Percentiles rank a stretch among this genome's conserved stretches.
These are phyloP conservation scores for Enteromius viviparus DNA, from an alignment of 2,797 vertebrate species.

Conservation along the genomic window DNA sequence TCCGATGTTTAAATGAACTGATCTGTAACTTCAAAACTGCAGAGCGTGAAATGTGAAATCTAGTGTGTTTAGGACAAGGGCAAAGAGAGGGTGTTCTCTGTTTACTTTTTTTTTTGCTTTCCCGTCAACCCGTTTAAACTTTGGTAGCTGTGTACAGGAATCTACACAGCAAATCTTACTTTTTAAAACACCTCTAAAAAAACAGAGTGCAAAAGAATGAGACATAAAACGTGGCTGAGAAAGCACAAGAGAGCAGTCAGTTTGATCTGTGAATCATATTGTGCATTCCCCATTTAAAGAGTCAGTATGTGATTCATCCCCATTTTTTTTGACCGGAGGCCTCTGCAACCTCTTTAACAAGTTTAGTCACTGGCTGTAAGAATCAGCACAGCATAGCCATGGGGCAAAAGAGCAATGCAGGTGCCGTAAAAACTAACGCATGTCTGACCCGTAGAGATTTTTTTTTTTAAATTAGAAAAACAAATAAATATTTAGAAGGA, in stretches of 20 bases:
- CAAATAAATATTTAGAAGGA: neutral
- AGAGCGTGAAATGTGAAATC: neutral
- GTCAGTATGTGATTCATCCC: slow-evolving; percentile 66
- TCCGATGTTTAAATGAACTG: slow-evolving; percentile 11
- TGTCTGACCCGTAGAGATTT: neutral
- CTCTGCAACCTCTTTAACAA: slow-evolving; percentile 20
- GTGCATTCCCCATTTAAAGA: slow-evolving; percentile 69
- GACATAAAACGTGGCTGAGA: slow-evolving; percentile 8
- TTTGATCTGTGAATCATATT: slow-evolving; percentile 71
- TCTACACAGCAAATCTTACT: neutral
- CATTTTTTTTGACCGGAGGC: slow-evolving; percentile 22
- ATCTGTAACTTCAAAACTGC: slow-evolving; percentile 11
- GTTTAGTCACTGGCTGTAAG: slow-evolving; percentile 30
- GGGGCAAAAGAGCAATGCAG: neutral
- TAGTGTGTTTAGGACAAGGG: neutral
- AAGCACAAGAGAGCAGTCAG: slow-evolving; percentile 45
- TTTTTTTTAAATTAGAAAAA: neutral
- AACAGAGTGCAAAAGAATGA: slow-evolving; percentile 24
- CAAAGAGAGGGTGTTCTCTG: neutral
- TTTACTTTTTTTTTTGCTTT: neutral
- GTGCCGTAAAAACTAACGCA: neutral
- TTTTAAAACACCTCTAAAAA: slow-evolving; percentile 1
- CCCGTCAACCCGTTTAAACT: neutral
- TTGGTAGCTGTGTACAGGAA: neutral
- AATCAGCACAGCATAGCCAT: neutral